Base-by-base conservation (phyloP, 2,888 invertebrate genomes). In the Ischnura elegans region DNA sequence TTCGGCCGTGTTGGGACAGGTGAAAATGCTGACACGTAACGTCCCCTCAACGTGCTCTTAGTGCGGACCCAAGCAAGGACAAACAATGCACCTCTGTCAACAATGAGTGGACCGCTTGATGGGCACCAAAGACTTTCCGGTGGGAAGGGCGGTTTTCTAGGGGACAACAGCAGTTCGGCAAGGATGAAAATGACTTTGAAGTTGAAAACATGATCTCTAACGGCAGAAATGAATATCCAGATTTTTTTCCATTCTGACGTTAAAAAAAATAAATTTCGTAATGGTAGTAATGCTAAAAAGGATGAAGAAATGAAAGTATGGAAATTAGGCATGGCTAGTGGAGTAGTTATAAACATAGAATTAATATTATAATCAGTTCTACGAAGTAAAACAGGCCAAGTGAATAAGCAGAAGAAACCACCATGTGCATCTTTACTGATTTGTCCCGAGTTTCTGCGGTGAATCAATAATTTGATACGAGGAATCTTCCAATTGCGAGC, bases 81-180 rank as follows among this genome's bases (percentile, higher is more conserved):
- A 90, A 90, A 90, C 90, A 90, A 90, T n/a, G 43, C 13, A 3
- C 36, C 90, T 25, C 43, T 90, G 90, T 90, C 90, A 90, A 90
- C 90, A 90, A 43, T 45, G 86, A 36, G 46, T 21, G n/a, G n/a
- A 66, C 55, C 55, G 36, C 55, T 87, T 87, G 51, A 90, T 61
- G 90, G 87, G 36, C 55, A 55, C 42, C 8, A 21, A 25, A 19
- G 61, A 61, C 36, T 76, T 61, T 21, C 61, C 21, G 76, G 13
- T 4, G 16, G 36, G 76, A 10, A 76, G 10, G 36, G 76, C 36
- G 36, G 5, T 8, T 29, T 36, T 36, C 36, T 76, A 36, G 36
- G 76, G 66, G 66, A 3, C 61, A 61, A 21, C 25, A 21, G 16
- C 36, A 13, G 10, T 10, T 36, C 10, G 66, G n/a, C n/a, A n/a